Base-by-base conservation (phyloP, 2,888 invertebrate genomes). In the Chloroclystis v-ata region DNA sequence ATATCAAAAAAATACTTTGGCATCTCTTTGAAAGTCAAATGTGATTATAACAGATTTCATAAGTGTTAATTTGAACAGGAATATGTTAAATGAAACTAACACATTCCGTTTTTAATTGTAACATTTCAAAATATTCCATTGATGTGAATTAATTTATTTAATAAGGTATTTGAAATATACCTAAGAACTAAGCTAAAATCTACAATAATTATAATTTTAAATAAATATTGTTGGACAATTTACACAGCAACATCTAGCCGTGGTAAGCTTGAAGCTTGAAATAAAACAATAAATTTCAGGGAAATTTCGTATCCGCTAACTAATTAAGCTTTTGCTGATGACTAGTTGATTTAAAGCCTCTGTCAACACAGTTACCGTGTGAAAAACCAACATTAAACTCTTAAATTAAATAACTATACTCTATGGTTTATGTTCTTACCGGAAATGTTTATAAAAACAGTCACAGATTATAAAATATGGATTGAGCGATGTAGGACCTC, bases 381-480 rank as follows among this genome's bases (percentile, higher is more conserved):
- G 82, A 82, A 82, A 77, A 37, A 61, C 74, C 61, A 77, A 81
- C 75, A 80, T 37, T 52, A 16, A 35, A 63, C 65, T 69, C 63
- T 73, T 75, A 73, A 69, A 67, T 54, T 60, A 61, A 61, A 66
- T 60, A 68, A 66, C 60, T 67, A 26, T n/a, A n/a, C n/a, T n/a
- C n/a, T n/a, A n/a, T n/a, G n/a, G n/a, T 11, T 35, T 35, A 35
- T 53, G 24, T 35, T 35, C 16, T 24, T 60, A 62, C 76, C 83
- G 82, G 82, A 82, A 78, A 75, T 70, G 44, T 62, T 65, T 78
- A 78, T 82, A 82, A 79, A 33, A 78, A 59, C 80, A 70, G 78
- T 78, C 71, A 54, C 51, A 56, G 52, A 50, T 46, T 51, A 52
- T n/a, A 30, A 13, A 13, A 13, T 30, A 33, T 35, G 1, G 11